Conservation (phyloP, 2,888 invertebrate species). For the Mesopsocus fuscifrons region DNA sequence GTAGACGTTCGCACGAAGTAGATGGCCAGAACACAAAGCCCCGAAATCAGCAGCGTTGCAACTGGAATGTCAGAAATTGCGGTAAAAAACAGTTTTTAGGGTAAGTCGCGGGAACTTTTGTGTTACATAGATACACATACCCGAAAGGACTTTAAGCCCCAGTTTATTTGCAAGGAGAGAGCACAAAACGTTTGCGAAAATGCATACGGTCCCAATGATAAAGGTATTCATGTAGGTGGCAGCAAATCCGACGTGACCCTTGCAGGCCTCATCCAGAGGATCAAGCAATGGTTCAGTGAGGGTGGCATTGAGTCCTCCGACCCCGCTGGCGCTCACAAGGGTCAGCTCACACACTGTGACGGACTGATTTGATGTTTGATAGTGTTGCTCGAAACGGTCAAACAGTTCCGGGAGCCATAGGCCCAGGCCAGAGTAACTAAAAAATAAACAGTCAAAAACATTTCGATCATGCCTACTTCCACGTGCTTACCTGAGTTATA, state of each 20-base stretch:
- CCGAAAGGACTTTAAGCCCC: conserved; percentile 23
- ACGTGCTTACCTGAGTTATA: no score
- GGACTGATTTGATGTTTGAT: conserved; percentile 28
- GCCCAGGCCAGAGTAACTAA: conserved; percentile 46
- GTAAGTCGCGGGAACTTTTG: background rate
- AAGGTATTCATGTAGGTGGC: conserved; percentile 44
- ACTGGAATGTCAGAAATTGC: conserved; percentile 20
- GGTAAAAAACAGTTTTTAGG: no score
- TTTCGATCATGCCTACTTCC: no score
- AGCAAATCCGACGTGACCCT: conserved; percentile 35
- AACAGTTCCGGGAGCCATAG: conserved; percentile 64
- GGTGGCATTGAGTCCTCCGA: conserved; percentile 8
- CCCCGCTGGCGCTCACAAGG: background rate
- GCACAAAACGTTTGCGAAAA: conserved; percentile 40
- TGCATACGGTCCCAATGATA: conserved; percentile 42
- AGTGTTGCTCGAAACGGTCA: conserved; percentile 31
- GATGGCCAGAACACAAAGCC: conserved; percentile 35
- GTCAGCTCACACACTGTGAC: conserved; percentile 29
- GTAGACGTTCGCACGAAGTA: conserved; percentile 37
- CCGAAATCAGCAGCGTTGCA: conserved; percentile 29
- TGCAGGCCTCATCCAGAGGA: conserved; percentile 12
- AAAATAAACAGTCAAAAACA: no score
- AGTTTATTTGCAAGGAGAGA: conserved; percentile 33
- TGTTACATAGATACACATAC: conserved; percentile 16
- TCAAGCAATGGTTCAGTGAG: conserved; percentile 7